phyloP scores from a whole-genome alignment of 1,140 invertebrate species.

The Pseudomyrmex flavicornis region DNA sequence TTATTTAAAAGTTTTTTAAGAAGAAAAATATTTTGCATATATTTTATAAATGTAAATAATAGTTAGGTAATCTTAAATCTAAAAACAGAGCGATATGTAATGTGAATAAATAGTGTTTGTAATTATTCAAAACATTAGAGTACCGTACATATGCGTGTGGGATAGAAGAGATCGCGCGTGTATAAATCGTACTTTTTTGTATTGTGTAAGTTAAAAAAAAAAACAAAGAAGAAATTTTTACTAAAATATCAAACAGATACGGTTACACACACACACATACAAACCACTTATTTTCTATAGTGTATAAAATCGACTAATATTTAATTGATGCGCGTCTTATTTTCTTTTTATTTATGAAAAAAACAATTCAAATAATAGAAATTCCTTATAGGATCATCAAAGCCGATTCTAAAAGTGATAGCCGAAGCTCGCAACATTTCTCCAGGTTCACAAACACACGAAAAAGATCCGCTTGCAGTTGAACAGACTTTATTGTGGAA shows the following conservation, averaged over 20 bases:
- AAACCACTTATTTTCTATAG: too few species aligned
- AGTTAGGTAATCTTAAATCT: neutral
- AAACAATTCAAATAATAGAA: constrained; percentile 58
- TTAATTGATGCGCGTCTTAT: too few species aligned
- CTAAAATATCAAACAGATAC: neutral
- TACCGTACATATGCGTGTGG: neutral
- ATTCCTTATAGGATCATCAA: constrained; percentile 74
- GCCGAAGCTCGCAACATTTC: constrained; percentile 71
- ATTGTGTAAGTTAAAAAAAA: constrained; percentile 11
- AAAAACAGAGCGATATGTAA: neutral
- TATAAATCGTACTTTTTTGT: neutral
- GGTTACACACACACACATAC: too few species aligned
- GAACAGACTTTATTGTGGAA: constrained; percentile 57
- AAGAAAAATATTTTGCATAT: neutral
- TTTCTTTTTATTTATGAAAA: neutral
- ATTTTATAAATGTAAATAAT: neutral
- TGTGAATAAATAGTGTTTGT: constrained; percentile 1
- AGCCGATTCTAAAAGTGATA: constrained; percentile 70
- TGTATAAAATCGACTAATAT: too few species aligned
- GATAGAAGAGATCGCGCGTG: neutral
- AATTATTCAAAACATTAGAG: neutral
- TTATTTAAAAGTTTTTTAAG: neutral
- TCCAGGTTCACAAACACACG: constrained; percentile 27
- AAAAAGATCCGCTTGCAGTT: constrained; percentile 24
- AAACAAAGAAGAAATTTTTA: neutral